Base-by-base conservation (phyloP, 2,113 vertebrate genomes). In the Peromyscus polionotus region DNA sequence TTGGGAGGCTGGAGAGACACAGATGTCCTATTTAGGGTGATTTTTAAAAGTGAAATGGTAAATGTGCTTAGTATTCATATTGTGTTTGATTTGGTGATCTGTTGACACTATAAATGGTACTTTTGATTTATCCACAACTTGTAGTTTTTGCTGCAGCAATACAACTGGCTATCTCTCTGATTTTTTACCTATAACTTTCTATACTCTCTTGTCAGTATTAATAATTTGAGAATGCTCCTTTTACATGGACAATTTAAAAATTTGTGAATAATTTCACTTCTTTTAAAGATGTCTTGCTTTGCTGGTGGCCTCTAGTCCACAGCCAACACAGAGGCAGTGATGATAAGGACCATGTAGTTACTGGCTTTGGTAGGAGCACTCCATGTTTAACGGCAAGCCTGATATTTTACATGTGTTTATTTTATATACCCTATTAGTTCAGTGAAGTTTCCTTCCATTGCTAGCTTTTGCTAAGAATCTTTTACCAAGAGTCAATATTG, bases 391-490 rank as follows among this genome's bases (percentile, higher is more conserved):
- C n/a, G 4, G 1, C 57, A n/a, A 81, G 42, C 65, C 67, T 42
- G 16, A 31, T n/a, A 3, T 54, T 90, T 88, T 65, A 80, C 42
- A 19, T 54, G 36, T 83, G 33, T 77, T 77, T 93, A 48, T 48
- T 88, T 91, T 76, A 42, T 45, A 12, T 45, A 92, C 51, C 57
- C 45, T 90, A 80, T 95, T 70, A 61, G 31, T 48, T 96, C 95
- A 70, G 54, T 77, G 36, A 85, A 42, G 39, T 87, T 90, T 63
- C 75, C 31, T 81, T 89, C 36, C 67, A 39, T 45, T 92, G 31
- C 26, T 36, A 63, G 70, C n/a, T n/a, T 81, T 91, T 57, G 36
- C 36, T 75, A 76, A 89, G 39, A 65, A 54, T 28, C 85, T 70
- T 93, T 68, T 73, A 73, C 70, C 68, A 20, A 12, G 51, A 92